phyloP scores from a whole-genome alignment of 1,140 invertebrate species.

The Drosophila teissieri region DNA sequence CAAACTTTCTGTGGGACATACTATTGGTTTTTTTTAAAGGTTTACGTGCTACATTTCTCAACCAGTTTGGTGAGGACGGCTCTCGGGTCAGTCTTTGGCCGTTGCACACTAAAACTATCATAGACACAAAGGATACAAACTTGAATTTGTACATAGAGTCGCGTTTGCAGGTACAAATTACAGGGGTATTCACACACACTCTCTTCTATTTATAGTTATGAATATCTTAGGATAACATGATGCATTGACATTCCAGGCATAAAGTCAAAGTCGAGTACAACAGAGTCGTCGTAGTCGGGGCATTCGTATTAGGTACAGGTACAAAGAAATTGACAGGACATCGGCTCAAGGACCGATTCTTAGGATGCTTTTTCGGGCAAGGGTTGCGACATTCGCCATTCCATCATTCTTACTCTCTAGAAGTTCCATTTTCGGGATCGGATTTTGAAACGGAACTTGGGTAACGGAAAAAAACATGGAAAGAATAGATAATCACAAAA shows the following conservation, averaged over 20 bases:
- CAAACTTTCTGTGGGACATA: conserved; percentile 8
- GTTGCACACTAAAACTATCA: conserved; percentile 17
- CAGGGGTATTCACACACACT: conserved; percentile 22
- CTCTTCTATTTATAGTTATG: conserved; percentile 22
- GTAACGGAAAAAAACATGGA: conserved; percentile 57
- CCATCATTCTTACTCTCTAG: conserved; percentile 42
- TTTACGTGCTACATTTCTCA: conserved; percentile 22
- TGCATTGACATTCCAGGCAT: conserved; percentile 77
- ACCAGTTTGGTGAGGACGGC: conserved; percentile 37
- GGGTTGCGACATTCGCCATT: conserved; percentile 66
- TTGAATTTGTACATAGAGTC: conserved; percentile 37
- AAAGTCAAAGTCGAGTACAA: conserved; percentile 57
- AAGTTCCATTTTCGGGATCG: conserved; percentile 42
- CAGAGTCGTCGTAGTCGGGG: conserved; percentile 20
- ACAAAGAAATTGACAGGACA: conserved; percentile 36
- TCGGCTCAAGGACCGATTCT: conserved; percentile 37
- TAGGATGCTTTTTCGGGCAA: conserved; percentile 45
- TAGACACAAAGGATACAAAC: conserved; percentile 39
- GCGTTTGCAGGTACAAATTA: conserved; percentile 35
- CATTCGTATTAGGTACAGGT: conserved; percentile 62
- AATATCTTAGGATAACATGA: conserved; percentile 47
- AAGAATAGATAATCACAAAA: conserved; percentile 51
- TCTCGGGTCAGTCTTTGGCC: conserved; percentile 52
- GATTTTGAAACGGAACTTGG: conserved; percentile 57
- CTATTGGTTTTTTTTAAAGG: neutral